Conservation (phyloP, 1,140 invertebrate species). For the Penaeus vannamei region DNA sequence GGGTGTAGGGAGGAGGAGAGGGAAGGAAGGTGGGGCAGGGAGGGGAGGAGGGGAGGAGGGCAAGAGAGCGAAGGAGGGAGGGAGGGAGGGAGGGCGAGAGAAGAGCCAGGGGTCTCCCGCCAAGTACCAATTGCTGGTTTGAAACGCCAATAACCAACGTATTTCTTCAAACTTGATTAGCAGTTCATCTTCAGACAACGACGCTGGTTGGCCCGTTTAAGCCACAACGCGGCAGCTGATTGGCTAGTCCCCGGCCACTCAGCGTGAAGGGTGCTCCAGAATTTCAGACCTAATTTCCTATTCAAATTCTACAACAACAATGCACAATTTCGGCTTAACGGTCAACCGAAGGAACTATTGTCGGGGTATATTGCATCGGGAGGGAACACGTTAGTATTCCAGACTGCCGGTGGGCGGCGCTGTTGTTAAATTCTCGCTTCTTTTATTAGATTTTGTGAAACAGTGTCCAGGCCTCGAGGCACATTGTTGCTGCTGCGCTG, state of each 20-base stretch:
- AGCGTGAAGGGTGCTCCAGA: neutral
- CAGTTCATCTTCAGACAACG: conserved; percentile 22
- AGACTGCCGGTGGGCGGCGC: neutral
- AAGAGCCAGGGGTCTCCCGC: too few species aligned
- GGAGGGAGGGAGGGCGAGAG: too few species aligned
- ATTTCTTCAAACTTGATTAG: neutral
- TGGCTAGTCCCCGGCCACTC: neutral
- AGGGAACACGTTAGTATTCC: neutral
- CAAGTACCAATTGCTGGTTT: too few species aligned
- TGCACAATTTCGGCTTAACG: conserved; percentile 31
- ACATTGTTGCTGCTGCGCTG: too few species aligned
- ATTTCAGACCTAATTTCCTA: conserved; percentile 27
- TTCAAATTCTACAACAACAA: conserved; percentile 34
- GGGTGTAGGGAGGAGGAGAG: too few species aligned
- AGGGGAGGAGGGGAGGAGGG: too few species aligned
- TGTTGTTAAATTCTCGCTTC: conserved; percentile 1
- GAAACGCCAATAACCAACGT: neutral
- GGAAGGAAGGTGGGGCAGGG: too few species aligned
- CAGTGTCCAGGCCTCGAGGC: neutral
- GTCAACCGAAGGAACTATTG: conserved; percentile 30
- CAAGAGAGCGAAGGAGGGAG: too few species aligned
- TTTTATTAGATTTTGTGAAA: conserved; percentile 32
- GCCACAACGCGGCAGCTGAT: neutral
- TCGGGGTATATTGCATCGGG: conserved; percentile 18
- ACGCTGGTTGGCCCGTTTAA: conserved; percentile 7